Percentiles rank a stretch among this genome's conserved stretches.
Evolutionary conservation across 2,113 vertebrate species (phyloP).

Genomic region (Ameiurus melas): DNA sequence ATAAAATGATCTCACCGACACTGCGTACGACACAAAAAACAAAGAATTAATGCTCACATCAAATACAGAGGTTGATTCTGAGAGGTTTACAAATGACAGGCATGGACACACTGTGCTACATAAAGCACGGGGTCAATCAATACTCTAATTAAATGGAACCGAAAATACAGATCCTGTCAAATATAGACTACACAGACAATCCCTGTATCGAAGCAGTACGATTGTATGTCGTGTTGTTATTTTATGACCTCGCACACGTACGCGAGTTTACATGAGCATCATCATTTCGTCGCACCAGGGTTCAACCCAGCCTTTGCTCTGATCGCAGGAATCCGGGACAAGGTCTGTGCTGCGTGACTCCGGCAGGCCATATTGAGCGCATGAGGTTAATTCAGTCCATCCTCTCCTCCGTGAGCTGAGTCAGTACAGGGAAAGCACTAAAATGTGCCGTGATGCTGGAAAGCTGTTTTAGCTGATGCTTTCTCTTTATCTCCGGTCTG

Average conservation of each 20-base stretch:
- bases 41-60: background rate
- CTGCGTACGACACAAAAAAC: background rate
- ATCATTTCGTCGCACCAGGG: background rate
- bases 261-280: background rate
- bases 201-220: background rate
- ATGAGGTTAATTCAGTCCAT: background rate
- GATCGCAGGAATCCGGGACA: background rate
- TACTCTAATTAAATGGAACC: background rate
- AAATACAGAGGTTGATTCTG: background rate
- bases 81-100: background rate
- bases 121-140: background rate
- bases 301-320: background rate
- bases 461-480: background rate
- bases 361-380: background rate
- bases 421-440: background rate
- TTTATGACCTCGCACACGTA: no score
- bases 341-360: no score
- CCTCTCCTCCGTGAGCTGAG: background rate
- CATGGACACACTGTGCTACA: background rate
- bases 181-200: background rate
- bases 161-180: background rate
- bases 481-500: background rate
- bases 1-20: background rate
- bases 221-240: background rate
- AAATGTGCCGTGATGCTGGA: background rate